Evolutionary conservation across 2,888 invertebrate species (phyloP).

Genomic region (Synergus japonicus): DNA sequence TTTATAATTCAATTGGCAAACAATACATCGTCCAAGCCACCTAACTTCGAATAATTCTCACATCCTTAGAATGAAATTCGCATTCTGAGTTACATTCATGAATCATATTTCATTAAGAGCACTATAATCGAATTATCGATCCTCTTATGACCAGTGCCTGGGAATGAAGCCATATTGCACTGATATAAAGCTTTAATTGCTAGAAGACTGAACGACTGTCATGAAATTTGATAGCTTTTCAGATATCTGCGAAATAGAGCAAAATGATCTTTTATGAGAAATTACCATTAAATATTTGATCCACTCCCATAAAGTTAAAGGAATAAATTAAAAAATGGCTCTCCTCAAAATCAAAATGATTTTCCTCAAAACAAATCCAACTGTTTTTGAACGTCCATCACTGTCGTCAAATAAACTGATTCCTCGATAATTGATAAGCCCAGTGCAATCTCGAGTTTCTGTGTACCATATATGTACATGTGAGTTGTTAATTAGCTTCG

Average conservation of each 20-base stretch:
- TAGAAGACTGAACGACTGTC: background rate
- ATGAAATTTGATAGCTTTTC: conserved; percentile 4
- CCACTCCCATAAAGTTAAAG: background rate
- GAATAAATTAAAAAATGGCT: background rate
- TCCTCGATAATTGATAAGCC: conserved; percentile 43
- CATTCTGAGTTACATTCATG: background rate
- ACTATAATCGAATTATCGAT: conserved; percentile 22
- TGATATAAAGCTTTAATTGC: conserved; percentile 39
- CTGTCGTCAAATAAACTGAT: background rate
- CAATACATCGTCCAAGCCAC: too few species aligned
- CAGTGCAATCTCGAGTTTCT: conserved; percentile 13
- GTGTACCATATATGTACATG: background rate
- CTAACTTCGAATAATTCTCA: background rate
- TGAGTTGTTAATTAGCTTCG: conserved; percentile 21
- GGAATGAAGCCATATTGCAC: conserved; percentile 19
- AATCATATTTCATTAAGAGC: background rate
- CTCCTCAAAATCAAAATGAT: background rate
- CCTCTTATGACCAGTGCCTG: background rate
- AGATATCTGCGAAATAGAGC: background rate
- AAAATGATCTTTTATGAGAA: background rate
- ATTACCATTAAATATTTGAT: background rate
- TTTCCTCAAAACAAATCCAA: background rate
- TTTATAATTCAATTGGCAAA: background rate
- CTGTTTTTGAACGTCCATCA: background rate
- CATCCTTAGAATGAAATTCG: background rate